Base-by-base conservation (phyloP, 2,888 invertebrate species). In the Opisthograptis luteolata region DNA sequence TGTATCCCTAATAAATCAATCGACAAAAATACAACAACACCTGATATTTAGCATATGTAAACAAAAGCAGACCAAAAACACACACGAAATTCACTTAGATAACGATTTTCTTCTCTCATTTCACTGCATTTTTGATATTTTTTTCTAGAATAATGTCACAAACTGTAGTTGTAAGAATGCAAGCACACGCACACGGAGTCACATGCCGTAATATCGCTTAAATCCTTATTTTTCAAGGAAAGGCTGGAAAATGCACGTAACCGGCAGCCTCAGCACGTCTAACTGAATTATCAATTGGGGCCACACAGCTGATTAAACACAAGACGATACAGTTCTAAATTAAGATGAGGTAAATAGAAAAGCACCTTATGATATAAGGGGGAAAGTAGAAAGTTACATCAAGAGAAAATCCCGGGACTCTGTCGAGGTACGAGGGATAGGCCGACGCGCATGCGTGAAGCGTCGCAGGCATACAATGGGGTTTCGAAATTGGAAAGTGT, bases 271-370 rank as follows among this genome's bases (percentile, higher is more conserved):
- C 68, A 68, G 66, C 62, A 66, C 67, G 15, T 55, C 69, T 82
- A 84, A 88, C 87, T 87, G 76, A 87, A 87, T 87, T 88, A 88
- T 83, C 84, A 84, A 86, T 81, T 76, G 81, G 76, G 81, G 78
- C 61, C 78, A 74, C 72, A 81, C 89, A 90, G 88, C 89, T 90
- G 89, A 85, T 86, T 76, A 86, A 81, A 87, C 75, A 82, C 63
- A 73, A 62, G 70, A 66, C 63, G 76, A 79, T 71, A 84, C 59
- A 68, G 80, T 84, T 75, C 81, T 67, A 76, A 67, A 62, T 57
- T 43, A 44, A 52, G 51, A 51, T 58, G 53, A 54, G 56, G 53
- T 48, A 66, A 51, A 53, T 70, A 51, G 71, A 79, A 83, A 64
- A 62, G 68, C 72, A 79, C 84, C 79, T 80, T 85, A 85, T 58